Base-by-base conservation (phyloP, 2,888 invertebrate genomes). In the Nemurella pictetii region DNA sequence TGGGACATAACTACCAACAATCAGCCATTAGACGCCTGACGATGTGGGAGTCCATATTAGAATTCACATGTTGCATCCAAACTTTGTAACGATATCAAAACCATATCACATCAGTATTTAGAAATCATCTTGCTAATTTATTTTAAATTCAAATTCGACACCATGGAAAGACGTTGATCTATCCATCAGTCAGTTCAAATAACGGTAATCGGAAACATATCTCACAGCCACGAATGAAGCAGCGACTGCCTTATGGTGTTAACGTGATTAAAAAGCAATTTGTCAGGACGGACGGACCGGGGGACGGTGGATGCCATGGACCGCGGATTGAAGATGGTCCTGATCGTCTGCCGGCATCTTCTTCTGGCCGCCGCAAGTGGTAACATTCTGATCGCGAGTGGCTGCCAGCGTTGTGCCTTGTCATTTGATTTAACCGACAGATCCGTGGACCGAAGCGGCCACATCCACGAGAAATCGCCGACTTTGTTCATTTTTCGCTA, bases 351-450 rank as follows among this genome's bases (percentile, higher is more conserved):
- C n/a, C n/a, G n/a, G n/a, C n/a, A n/a, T 5, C 7, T 20, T 74
- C n/a, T 20, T 74, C n/a, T 36, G 15, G 74, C 20, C 9, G 75
- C 75, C 7, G 75, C 75, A 25, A 55, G 55, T 55, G 55, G 5
- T 55, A 55, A 55, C 20, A 20, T n/a, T n/a, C 55, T 55, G 55
- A 3, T 12, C 12, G 55, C 55, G 20, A 3, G 5, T 55, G 55
- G 12, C 55, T 12, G n/a, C 5, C 78, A n/a, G 78, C n/a, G 28
- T 27, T 78, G 5, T 78, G 78, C 78, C 30, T 29, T 78, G 78
- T 78, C 78, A 78, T 78, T 78, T 78, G 78, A 78, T 15, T 78
- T 78, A 78, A 78, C 78, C 78, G 78, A 30, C 78, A 7, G 78
- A 28, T 78, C 28, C 5, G 75, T 27, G 75, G 75, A 25, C 75